phyloP scores from a whole-genome alignment of 1,140 invertebrate genomes.

The Bursaphelenchus mucronatus region DNA sequence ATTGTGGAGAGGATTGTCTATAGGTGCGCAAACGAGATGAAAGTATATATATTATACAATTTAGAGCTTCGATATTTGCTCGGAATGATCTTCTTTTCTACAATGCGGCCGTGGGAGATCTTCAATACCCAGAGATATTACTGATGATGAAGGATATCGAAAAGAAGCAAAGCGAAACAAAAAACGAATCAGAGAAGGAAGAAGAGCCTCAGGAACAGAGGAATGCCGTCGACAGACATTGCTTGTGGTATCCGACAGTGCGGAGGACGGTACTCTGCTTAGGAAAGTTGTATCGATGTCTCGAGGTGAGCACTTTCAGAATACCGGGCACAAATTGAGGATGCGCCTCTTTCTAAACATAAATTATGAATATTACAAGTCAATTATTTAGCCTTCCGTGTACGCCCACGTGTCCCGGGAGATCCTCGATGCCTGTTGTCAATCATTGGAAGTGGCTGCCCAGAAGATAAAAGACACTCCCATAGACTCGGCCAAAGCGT shows the following conservation, averaged over 20 bases:
- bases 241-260: constrained; percentile 99
- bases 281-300: constrained; percentile 86
- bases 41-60: background rate
- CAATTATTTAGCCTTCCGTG: constrained; percentile 69
- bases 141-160: constrained; percentile 77
- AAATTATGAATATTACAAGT: constrained; percentile 16
- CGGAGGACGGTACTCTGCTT: constrained; percentile 86
- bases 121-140: constrained; percentile 93
- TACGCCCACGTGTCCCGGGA: constrained; percentile 95
- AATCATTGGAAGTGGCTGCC: constrained; percentile 76
- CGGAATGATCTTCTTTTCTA: constrained; percentile 78
- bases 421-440: constrained; percentile 81
- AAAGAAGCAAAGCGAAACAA: constrained; percentile 6
- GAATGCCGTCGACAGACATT: constrained; percentile 87
- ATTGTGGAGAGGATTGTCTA: constrained; percentile 93
- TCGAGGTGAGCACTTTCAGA: constrained; percentile 75
- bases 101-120: constrained; percentile 81
- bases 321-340: too few species aligned
- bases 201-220: constrained; percentile 6
- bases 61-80: constrained; percentile 79
- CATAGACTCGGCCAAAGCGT: constrained; percentile 18
- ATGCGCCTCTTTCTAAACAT: too few species aligned
- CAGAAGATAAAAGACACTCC: constrained; percentile 61
- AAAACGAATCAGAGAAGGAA: background rate
- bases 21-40: constrained; percentile 62